Evolutionary conservation across 2,113 vertebrate genomes (phyloP), one percentile per base, ranked within the genome.

Genomic region (Charadrius vociferus): DNA sequence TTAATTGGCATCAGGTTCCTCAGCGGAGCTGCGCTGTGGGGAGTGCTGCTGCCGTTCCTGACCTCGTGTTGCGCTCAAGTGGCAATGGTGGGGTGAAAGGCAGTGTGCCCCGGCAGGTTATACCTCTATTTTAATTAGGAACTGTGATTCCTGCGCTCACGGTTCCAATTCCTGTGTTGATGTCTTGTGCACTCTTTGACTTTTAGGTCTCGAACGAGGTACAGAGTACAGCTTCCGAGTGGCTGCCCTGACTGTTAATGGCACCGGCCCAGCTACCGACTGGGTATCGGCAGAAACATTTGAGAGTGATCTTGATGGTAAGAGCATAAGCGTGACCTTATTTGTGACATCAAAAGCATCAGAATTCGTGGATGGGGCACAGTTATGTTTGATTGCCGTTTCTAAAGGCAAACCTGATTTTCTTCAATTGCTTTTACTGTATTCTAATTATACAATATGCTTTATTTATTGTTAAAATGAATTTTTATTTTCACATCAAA

Each of bases 281-380:
- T 99, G 99, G 99, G 93, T 98, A 26, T 97, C 99, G 1, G 98
- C 99, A 1, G 99, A 99, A 97, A 99, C 99, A 0, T 99, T 99
- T 91, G 99, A 99, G 98, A 99, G 99, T 19, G 99, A 99, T 94
- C 98, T 99, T 41, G 99, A 99, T 37, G 99, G 99, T 99, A 98
- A 98, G 97, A 59, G 55, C 58, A 18, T 8, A 34, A 78, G 12
- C 13, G 52, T 66, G 27, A 71, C 11, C 26, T 0, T 49, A 2
- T 36, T 47, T n/a, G 29, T 82, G 43, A 41, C 32, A 15, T 47
- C 36, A 37, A 3, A 77, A 20, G 1, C 21, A 9, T 36, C 10
- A 45, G 6, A 61, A 41, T 39, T 32, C 1, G 0, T 13, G 10
- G 50, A 6, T n/a, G n/a, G 53, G 29, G 37, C n/a, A 36, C n/a